A percentile compares a stretch with the other conserved stretches of the same genome.
phyloP scores from a whole-genome alignment of 2,888 invertebrate genomes.

The Zaprionus bogoriensis region DNA sequence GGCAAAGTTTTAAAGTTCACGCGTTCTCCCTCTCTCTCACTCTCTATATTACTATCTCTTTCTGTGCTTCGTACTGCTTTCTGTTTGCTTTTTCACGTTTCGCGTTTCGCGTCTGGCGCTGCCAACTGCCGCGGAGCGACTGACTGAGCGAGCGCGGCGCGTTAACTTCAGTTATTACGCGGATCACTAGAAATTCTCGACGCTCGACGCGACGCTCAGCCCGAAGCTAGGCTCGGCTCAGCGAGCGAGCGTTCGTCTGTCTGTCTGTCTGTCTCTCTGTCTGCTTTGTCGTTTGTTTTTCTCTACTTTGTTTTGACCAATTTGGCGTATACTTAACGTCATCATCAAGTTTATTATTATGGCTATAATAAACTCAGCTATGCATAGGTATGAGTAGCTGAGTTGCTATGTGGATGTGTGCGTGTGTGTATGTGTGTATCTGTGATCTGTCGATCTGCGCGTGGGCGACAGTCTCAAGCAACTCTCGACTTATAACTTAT shows the following conservation, averaged over 20 bases:
- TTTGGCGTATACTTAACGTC: constrained; percentile 67
- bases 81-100: no score
- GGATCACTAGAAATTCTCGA: constrained; percentile 73
- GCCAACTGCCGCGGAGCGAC: constrained; percentile 66
- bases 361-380: constrained; percentile 28
- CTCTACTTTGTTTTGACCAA: constrained; percentile 72
- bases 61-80: not conserved
- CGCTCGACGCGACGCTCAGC: not conserved
- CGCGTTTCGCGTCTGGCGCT: constrained; percentile 50
- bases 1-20: not conserved
- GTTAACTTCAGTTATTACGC: constrained; percentile 64
- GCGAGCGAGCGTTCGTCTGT: constrained; percentile 21
- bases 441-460: constrained; percentile 18
- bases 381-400: not conserved
- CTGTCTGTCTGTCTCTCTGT: not conserved
- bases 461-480: constrained; percentile 33
- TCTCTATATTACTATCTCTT: not conserved
- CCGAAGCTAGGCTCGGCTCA: constrained; percentile 11
- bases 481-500: constrained; percentile 16
- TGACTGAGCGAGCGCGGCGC: constrained; percentile 38
- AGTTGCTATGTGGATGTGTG: not conserved
- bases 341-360: constrained; percentile 56
- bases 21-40: not conserved
- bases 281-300: constrained; percentile 11
- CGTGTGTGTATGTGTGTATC: not conserved